Evolutionary conservation across 2,888 invertebrate genomes (phyloP), one percentile per base, ranked within the genome.

Genomic region (Petrophora chlorosata): DNA sequence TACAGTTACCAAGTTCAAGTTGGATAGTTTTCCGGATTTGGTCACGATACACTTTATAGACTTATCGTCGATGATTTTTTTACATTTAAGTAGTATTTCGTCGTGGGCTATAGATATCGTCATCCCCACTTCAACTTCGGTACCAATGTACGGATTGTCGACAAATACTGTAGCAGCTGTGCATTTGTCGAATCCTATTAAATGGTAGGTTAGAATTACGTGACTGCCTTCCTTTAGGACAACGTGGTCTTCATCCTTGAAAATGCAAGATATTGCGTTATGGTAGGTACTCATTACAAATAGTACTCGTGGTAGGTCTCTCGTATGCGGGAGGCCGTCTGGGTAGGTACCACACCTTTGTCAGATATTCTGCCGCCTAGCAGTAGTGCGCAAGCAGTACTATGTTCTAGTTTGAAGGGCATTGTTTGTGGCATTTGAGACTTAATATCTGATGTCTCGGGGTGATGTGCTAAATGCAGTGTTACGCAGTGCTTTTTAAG

Each of bases 131-230:
- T 53, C 54, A 1, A 65, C 53, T 16, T 79, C 76, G 0, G 44
- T 17, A 3, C 56, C 53, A 14, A 80, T 25, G 34, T 65, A 42
- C 1, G 65, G 59, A 52, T 74, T 69, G 38, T 81, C 77, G 0
- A 81, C 57, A 17, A 70, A 82, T 51, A 82, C 73, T 35, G 32
- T 46, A 0, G 29, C 17, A 13, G 53, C 41, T 41, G 65, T 78
- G 46, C 82, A 81, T 53, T 66, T 71, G 22, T 79, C 48, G 16
- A 51, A 69, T 34, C 65, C 39, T 0, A 32, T 3, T 15, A 64
- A 9, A 10, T 76, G 56, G 39, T 48, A 53, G 5, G 73, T 74
- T 2, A 81, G 32, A 8, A 53, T 63, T 0, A 79, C 46, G 14
- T 55, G 46, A 9, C 56, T 29, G 2, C 65, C 59, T 46, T 70